Conservation (phyloP, 23 tunicate species). For the Aplidium turbinatum region DNA sequence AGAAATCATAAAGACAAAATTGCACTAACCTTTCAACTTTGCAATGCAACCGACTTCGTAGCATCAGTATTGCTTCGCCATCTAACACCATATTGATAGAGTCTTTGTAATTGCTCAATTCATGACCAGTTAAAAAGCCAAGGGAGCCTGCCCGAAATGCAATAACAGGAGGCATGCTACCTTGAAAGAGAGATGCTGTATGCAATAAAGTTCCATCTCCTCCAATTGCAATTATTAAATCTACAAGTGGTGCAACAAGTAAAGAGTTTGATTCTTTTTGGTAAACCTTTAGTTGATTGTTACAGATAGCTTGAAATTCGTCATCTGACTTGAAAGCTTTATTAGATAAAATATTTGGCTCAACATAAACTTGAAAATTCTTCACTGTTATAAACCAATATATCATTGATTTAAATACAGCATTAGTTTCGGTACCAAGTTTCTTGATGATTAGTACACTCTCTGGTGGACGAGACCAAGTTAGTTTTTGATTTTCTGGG, state of each 20-base stretch:
- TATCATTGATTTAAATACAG: slow-evolving; percentile 29
- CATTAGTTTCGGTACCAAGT: slow-evolving; percentile 41
- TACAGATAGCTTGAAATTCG: not conserved
- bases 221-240: slow-evolving; percentile 68
- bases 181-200: slow-evolving; percentile 69
- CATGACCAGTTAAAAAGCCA: slow-evolving; percentile 69
- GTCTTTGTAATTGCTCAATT: slow-evolving; percentile 34
- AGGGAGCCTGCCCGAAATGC: slow-evolving; percentile 71
- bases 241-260: slow-evolving; percentile 11
- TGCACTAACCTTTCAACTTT: slow-evolving; percentile 40
- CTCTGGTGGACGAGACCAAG: slow-evolving; percentile 73
- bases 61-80: slow-evolving; percentile 62
- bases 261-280: not conserved
- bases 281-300: not conserved
- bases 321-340: not conserved
- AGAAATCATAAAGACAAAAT: not conserved
- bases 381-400: slow-evolving; percentile 36
- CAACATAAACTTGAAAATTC: slow-evolving; percentile 57
- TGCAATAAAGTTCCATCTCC: slow-evolving; percentile 84
- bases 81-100: slow-evolving; percentile 37
- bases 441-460: slow-evolving; percentile 56
- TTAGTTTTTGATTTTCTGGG: slow-evolving; percentile 41
- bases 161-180: slow-evolving; percentile 79
- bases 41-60: slow-evolving; percentile 63
- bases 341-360: slow-evolving; percentile 7